A percentile compares a stretch with the other conserved stretches of the same genome.
Conservation (phyloP, 2,797 vertebrate genomes). For the Acanthurus lineatus region DNA sequence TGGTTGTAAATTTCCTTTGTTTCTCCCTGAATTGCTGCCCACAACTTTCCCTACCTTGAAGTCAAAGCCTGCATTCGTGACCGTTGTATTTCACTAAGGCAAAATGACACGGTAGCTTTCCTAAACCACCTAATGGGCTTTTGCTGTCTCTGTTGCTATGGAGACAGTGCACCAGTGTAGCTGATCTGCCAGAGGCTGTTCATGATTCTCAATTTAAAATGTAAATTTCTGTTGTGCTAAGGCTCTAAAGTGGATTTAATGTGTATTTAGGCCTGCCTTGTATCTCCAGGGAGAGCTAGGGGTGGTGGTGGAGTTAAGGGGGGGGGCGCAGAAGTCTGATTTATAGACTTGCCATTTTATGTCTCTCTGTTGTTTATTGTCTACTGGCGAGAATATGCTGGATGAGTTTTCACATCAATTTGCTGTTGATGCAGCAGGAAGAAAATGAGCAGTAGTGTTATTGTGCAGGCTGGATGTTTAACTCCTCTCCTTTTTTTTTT, state of each 20-base stretch:
- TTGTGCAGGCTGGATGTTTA: conserved; percentile 57
- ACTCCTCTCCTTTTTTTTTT: conserved; percentile 38
- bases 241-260: conserved; percentile 87
- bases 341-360: conserved; percentile 86
- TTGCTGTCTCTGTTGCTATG: conserved; percentile 90
- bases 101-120: conserved; percentile 83
- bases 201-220: conserved; percentile 87
- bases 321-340: conserved; percentile 74
- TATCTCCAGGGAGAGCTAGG: conserved; percentile 76
- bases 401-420: conserved; percentile 80
- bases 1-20: conserved; percentile 33
- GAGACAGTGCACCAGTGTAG: conserved; percentile 87
- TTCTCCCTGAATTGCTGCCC: conserved; percentile 50
- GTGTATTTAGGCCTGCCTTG: conserved; percentile 80
- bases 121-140: conserved; percentile 86
- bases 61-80: conserved; percentile 77
- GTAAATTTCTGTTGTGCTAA: conserved; percentile 85
- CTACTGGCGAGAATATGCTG: conserved; percentile 79
- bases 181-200: conserved; percentile 81
- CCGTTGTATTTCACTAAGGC: conserved; percentile 86
- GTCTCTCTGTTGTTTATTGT: conserved; percentile 84
- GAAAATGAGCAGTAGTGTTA: conserved; percentile 68
- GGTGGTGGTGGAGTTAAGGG: conserved; percentile 62
- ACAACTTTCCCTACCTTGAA: conserved; percentile 86
- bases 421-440: conserved; percentile 77